Base-by-base conservation (phyloP, 2,797 vertebrate species). In the Rhinella marina region DNA sequence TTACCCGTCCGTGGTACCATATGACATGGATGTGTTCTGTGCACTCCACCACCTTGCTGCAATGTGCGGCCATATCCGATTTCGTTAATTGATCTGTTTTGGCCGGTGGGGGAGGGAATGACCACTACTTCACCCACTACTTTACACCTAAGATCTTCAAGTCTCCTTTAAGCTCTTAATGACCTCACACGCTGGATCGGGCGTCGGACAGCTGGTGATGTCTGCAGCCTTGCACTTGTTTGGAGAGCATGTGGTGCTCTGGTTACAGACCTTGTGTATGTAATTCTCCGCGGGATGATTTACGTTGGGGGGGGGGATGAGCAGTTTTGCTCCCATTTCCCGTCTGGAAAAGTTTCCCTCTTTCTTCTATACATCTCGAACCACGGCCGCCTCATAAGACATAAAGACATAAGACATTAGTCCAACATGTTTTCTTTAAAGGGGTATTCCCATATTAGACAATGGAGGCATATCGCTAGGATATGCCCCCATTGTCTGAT, bases 131-230 rank as follows among this genome's bases (percentile, higher is more conserved):
- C 50, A 12, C 41, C 25, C 59, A 57, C 56, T 61, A 61, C 79
- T 81, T 64, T 32, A 81, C 25, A 7, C 16, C 16, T 17, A 81
- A 81, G 57, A 81, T 59, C 78, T 61, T 81, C 17, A 61, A 25
- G 79, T 81, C 10, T 59, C 25, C 17, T 21, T 5, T 61, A 61
- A 80, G 78, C 19, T 13, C 59, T 25, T 62, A 62, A 59, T 81
- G 56, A 41, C 32, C 29, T 81, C 59, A 14, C 27, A 2, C 21
- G 0, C 19, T 2, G 3, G 62, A 10, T 21, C 59, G 7, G 61
- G 11, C 19, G 19, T 10, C 61, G 8, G 32, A 48, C 80, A 81
- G 79, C 79, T 62, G 79, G 57, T 11, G 10, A 21, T 1, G 61
- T 41, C 79, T 48, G 27, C 29, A 14, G 54, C 54, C 6, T 32